Evolutionary conservation across 2,888 invertebrate species (phyloP).

Genomic region (Parapristionchus giblindavisi): DNA sequence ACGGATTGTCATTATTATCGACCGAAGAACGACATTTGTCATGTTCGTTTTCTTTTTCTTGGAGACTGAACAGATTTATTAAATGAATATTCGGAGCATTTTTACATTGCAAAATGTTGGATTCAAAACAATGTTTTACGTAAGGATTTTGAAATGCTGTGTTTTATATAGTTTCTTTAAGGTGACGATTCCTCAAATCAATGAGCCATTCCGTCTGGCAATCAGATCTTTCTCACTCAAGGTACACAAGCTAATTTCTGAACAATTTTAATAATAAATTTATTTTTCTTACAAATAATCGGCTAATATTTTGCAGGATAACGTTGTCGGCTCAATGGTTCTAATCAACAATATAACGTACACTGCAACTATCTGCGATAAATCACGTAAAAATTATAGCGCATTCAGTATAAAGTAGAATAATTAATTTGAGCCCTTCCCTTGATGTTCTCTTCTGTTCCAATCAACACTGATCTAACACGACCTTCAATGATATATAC

Average conservation of each 20-base stretch:
- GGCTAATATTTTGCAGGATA: conserved; percentile 41
- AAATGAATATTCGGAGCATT: no score
- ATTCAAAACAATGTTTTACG: no score
- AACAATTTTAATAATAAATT: background rate
- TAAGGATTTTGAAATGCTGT: no score
- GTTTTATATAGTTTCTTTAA: no score
- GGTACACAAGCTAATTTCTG: conserved; percentile 22
- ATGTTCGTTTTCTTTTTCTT: no score
- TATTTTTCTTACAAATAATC: background rate
- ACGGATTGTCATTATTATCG: conserved; percentile 63
- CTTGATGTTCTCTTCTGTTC: conserved; percentile 44
- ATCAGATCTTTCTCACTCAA: conserved; percentile 63
- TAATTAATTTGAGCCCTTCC: conserved; percentile 13
- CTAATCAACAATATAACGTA: conserved; percentile 62
- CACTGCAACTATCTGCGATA: conserved; percentile 59
- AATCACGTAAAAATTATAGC: conserved; percentile 48
- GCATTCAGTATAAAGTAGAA: background rate
- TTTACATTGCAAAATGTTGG: no score
- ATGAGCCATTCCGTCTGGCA: conserved; percentile 65
- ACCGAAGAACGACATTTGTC: conserved; percentile 40
- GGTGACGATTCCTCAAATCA: conserved; percentile 56
- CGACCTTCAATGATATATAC: conserved; percentile 44
- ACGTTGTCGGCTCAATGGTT: conserved; percentile 60
- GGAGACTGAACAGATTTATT: no score
- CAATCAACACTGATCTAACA: conserved; percentile 43